phyloP scores from a whole-genome alignment of 2,888 invertebrate genomes.

The Lepidonotus clava region DNA sequence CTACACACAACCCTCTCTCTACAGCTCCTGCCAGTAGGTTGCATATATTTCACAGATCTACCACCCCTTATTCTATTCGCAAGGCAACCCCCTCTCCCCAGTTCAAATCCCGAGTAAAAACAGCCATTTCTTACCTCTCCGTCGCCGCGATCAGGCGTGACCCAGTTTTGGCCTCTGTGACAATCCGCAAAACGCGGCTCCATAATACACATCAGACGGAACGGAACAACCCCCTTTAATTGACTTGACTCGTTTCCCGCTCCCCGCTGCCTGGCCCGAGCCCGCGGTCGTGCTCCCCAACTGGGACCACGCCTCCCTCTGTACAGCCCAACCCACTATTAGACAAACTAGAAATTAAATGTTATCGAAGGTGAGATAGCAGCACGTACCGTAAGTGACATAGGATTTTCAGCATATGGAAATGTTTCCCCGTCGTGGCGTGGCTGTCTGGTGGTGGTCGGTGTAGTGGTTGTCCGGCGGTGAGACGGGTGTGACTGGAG shows the following conservation, averaged over 20 bases:
- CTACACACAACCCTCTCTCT: neutral
- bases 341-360: too few species aligned
- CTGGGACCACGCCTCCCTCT: too few species aligned
- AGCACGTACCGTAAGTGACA: slow-evolving; percentile 47
- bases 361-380: neutral
- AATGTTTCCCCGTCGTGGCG: neutral
- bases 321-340: too few species aligned
- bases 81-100: neutral
- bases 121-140: neutral
- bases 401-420: slow-evolving; percentile 48
- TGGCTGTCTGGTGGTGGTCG: neutral
- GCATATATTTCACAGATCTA: neutral
- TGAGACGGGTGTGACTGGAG: too few species aligned
- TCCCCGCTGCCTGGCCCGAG: neutral
- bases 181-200: slow-evolving; percentile 18
- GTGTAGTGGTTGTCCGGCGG: neutral
- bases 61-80: neutral
- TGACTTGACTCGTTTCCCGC: neutral
- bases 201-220: slow-evolving; percentile 15
- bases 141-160: neutral
- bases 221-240: slow-evolving; percentile 1
- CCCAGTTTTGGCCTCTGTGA: neutral
- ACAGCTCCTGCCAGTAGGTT: neutral
- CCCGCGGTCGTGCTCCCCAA: too few species aligned
- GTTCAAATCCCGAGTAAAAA: neutral